These are phyloP conservation scores for Cheiracanthium punctorium DNA, from an alignment of 2,888 invertebrate species.

Conservation along the genomic window DNA sequence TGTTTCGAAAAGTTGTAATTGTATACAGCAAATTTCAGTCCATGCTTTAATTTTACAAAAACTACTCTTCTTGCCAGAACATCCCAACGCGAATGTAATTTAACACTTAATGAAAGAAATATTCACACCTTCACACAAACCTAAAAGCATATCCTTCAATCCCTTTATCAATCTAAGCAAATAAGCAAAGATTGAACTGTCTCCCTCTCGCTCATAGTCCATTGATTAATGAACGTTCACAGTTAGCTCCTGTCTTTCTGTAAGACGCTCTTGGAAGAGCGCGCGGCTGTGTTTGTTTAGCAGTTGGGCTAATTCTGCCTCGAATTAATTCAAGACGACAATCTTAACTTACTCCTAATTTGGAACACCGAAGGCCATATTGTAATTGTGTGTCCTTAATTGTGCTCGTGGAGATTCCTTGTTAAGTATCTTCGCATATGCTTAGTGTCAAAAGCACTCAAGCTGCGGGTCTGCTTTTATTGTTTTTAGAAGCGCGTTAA, in stretches of 20 bases:
- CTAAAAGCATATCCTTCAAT: background rate
- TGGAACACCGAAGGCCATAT: conserved; percentile 1
- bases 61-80: too few species aligned
- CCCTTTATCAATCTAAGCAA: background rate
- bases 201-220: background rate
- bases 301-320: background rate
- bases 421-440: conserved; percentile 1
- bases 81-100: too few species aligned
- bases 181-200: background rate
- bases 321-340: conserved; percentile 28
- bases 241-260: background rate
- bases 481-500: background rate
- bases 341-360: background rate
- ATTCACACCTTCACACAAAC: too few species aligned
- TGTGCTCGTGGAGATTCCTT: background rate
- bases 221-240: background rate
- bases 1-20: too few species aligned
- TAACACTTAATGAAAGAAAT: too few species aligned
- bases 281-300: background rate
- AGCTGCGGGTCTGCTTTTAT: background rate
- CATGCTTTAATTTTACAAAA: too few species aligned
- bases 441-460: conserved; percentile 2
- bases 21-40: too few species aligned
- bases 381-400: background rate
- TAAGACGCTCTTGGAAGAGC: background rate